Percentiles rank a stretch among this genome's conserved stretches.
Conservation (phyloP, 2,113 vertebrate genomes). For the Ibidorhyncha struthersii region DNA sequence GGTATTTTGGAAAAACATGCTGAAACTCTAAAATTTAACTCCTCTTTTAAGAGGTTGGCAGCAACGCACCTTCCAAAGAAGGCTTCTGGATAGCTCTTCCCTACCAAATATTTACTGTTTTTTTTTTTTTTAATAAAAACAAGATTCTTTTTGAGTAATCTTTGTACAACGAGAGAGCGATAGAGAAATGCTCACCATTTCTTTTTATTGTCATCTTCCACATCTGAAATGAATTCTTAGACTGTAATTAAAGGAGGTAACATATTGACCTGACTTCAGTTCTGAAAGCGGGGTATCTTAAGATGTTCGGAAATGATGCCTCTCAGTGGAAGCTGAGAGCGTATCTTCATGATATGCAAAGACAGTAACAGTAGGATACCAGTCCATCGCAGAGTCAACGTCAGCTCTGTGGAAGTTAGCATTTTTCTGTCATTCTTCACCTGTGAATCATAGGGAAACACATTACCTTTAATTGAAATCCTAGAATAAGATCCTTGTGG, state of each 20-base stretch:
- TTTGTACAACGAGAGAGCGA: neutral
- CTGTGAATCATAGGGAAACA: neutral
- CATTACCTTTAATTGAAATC: neutral
- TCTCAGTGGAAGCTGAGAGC: neutral
- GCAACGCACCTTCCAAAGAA: neutral
- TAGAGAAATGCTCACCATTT: neutral
- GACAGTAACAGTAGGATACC: neutral
- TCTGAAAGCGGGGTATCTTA: neutral
- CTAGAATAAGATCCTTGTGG: neutral
- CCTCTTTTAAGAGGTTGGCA: neutral
- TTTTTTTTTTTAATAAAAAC: neutral
- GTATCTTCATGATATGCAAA: neutral
- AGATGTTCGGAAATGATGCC: neutral
- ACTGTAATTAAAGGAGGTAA: neutral
- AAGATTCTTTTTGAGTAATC: neutral
- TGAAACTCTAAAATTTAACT: neutral
- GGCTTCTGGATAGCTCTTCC: neutral
- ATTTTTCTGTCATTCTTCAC: neutral
- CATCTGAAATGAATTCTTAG: neutral
- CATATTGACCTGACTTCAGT: neutral
- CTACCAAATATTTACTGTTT: neutral
- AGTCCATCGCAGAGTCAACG: rapidly evolving
- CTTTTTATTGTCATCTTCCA: neutral
- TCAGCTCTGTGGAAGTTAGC: neutral
- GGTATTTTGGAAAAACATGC: neutral